Conservation (phyloP, 2,113 vertebrate genomes). For the Orientallactaga bullata region DNA sequence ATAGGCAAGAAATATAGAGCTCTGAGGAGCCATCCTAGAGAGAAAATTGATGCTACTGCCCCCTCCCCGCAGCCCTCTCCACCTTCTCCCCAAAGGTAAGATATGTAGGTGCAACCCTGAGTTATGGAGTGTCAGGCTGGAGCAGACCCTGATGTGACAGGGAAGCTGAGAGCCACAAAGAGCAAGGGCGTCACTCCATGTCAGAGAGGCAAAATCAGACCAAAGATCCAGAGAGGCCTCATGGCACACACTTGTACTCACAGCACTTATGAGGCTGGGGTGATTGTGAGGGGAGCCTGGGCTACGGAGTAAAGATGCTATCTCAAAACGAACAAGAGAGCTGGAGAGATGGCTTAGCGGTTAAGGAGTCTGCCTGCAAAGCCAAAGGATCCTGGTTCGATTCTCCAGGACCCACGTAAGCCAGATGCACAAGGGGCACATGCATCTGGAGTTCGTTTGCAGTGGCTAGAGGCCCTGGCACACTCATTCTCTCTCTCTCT, state of each 20-base stretch:
- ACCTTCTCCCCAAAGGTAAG: conserved; percentile 43
- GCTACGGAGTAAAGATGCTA: background rate
- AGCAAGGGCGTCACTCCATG: background rate
- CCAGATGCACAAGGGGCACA: too few relatives aligned
- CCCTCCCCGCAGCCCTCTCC: background rate
- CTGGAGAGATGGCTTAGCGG: too few relatives aligned
- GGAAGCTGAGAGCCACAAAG: conserved; percentile 44
- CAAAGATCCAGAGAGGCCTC: background rate
- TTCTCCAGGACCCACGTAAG: too few relatives aligned
- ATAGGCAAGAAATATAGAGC: conserved; percentile 75
- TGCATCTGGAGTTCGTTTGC: too few relatives aligned
- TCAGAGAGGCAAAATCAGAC: background rate
- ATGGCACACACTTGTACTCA: too few relatives aligned
- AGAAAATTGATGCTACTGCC: conserved; percentile 51
- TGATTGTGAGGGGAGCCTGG: background rate
- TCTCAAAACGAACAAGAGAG: background rate
- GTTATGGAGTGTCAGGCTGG: background rate
- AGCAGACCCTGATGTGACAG: background rate
- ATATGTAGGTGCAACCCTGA: conserved; percentile 62
- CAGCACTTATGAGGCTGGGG: background rate
- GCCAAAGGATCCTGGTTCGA: too few relatives aligned
- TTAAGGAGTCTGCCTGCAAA: too few relatives aligned
- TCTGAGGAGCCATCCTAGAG: conserved; percentile 75
- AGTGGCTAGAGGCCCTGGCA: too few relatives aligned
- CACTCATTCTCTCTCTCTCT: too few relatives aligned